phyloP scores from a whole-genome alignment of 2,113 vertebrate species.

The Cinclus mexicanus region DNA sequence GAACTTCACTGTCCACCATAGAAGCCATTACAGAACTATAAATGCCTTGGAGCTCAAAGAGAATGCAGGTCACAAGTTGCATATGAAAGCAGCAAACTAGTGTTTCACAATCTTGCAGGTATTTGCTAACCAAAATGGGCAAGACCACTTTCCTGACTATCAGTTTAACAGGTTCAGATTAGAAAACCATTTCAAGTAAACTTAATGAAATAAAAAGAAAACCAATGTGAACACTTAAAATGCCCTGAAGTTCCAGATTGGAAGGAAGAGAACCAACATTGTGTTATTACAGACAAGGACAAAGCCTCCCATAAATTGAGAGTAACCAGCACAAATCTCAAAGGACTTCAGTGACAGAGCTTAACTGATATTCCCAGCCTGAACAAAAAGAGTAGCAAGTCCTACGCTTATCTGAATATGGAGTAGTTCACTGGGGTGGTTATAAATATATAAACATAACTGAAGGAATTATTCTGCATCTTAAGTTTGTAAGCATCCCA shows the following conservation, averaged over 20 bases:
- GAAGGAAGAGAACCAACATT: neutral
- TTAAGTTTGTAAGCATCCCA: neutral
- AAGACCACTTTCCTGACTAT: neutral
- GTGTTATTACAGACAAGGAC: neutral
- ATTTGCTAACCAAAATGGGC: neutral
- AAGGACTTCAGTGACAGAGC: neutral
- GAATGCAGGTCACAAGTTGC: neutral
- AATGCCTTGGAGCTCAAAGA: neutral
- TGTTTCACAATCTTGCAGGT: neutral
- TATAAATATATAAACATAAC: neutral
- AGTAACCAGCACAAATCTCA: neutral
- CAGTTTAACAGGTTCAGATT: neutral
- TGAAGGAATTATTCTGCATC: neutral
- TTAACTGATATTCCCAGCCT: neutral
- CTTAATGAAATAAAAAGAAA: neutral
- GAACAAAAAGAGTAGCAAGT: neutral
- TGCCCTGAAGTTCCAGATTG: neutral
- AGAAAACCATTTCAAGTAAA: neutral
- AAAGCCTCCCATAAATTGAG: neutral
- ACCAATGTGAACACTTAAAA: neutral
- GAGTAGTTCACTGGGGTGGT: neutral
- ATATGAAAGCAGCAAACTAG: neutral
- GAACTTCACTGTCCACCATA: neutral
- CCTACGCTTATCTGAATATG: neutral
- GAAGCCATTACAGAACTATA: neutral